Base-by-base conservation (phyloP, 1,140 invertebrate genomes). In the Penaeus chinensis region DNA sequence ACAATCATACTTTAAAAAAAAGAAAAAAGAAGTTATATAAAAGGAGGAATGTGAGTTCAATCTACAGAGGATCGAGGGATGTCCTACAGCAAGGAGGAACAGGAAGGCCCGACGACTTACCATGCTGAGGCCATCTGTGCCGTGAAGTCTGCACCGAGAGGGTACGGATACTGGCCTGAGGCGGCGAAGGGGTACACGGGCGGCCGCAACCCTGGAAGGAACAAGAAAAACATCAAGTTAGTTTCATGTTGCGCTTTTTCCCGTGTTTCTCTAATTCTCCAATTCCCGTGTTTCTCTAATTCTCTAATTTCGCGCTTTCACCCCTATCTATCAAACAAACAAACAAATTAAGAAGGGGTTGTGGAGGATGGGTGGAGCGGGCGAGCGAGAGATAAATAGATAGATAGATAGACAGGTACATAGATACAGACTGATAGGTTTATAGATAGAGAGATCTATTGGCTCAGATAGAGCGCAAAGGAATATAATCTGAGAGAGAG, bases 91-190 rank as follows among this genome's bases (percentile, higher is more conserved):
- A 8, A 54, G 54, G 16, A 54, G 7, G 16, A 54, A 54, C 54
- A 54, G 54, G 54, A 54, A 42, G 1, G 54, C 54, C 54, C 54
- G 13, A 24, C 42, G 83, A 95, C 96, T 96, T 94, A 98, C 97
- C 97, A 98, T 91, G 96, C 96, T 81, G 96, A 84, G 90, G 96
- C 96, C 91, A 98, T 96, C 94, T 98, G 97, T 92, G 97, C 96
- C 94, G 98, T 97, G 76, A 88, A 88, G 93, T 99, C 98, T 89
- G 97, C 96, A 93, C 96, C 96, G 91, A 98, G 95, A 94, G 97
- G 96, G 93, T 98, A 98, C 76, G 97, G 96, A 93, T 98, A 98
- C 92, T 97, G 97, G 91, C 95, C 95, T 19, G 87, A 88, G 91
- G 96, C 94, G 90, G 92, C 94, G 92, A 98, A 97, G 84, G 97